Conservation (phyloP, 2,113 vertebrate genomes). For the Pterophyllum scalare region DNA sequence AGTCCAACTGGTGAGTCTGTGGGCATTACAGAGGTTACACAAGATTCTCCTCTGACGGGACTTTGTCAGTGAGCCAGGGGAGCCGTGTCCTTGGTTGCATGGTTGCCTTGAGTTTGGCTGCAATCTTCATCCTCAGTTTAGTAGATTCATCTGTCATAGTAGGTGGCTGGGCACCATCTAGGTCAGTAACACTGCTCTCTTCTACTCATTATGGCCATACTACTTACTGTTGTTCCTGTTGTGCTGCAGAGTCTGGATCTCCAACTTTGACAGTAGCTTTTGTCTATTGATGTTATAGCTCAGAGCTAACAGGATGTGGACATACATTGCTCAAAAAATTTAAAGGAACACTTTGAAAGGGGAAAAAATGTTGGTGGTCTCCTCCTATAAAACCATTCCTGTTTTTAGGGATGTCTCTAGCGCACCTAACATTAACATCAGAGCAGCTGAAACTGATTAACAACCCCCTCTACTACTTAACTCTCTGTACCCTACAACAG, state of each 20-base stretch:
- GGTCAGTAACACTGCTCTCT: neutral
- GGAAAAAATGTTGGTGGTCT: too few species aligned
- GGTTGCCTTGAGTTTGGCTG: neutral
- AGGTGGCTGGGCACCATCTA: conserved; percentile 5
- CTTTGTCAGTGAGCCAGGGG: neutral
- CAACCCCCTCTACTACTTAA: too few species aligned
- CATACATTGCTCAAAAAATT: too few species aligned
- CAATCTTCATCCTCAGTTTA: neutral
- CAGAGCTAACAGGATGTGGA: neutral
- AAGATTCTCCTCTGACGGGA: neutral
- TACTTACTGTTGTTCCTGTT: neutral
- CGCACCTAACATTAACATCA: too few species aligned
- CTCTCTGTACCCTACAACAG: too few species aligned
- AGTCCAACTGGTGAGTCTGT: neutral
- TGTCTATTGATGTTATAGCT: neutral
- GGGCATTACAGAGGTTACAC: neutral
- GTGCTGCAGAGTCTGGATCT: neutral
- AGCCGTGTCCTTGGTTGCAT: neutral
- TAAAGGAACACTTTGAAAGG: too few species aligned
- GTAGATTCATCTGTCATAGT: neutral
- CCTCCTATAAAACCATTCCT: too few species aligned
- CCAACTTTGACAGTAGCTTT: neutral
- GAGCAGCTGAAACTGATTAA: too few species aligned
- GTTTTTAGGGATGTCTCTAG: too few species aligned
- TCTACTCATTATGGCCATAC: neutral